phyloP scores from a whole-genome alignment of 2,797 vertebrate species.

The Acanthiza pusilla region DNA sequence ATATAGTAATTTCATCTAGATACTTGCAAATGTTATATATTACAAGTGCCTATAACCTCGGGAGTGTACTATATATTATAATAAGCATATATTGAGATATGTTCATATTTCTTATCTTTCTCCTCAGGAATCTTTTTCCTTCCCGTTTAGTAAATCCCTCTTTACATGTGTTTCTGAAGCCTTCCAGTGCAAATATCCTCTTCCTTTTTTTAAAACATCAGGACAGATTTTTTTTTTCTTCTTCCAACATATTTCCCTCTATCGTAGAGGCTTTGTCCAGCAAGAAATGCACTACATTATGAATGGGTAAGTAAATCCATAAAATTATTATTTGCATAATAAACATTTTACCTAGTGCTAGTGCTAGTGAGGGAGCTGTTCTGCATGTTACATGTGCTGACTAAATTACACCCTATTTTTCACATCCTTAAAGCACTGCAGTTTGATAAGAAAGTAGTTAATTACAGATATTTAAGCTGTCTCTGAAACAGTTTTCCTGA shows the following conservation, averaged over 20 bases:
- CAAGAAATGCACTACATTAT: background rate
- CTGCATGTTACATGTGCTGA: background rate
- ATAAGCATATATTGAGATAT: background rate
- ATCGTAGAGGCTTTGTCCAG: background rate
- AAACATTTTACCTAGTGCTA: too few relatives aligned
- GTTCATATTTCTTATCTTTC: background rate
- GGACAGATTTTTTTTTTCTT: background rate
- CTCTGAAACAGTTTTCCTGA: background rate
- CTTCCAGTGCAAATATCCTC: background rate
- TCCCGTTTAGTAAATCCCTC: background rate
- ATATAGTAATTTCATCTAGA: background rate
- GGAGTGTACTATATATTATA: background rate
- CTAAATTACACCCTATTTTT: background rate
- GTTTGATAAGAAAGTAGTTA: background rate
- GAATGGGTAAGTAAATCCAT: background rate
- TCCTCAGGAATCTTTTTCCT: background rate
- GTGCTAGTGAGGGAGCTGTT: background rate
- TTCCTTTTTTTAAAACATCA: background rate
- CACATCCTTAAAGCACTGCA: background rate
- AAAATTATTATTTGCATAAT: background rate
- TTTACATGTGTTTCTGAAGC: background rate
- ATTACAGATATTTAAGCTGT: background rate
- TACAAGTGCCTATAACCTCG: background rate
- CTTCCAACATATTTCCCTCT: background rate
- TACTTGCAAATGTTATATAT: background rate